A percentile compares a stretch with the other conserved stretches of the same genome.
Conservation (phyloP, 2,888 invertebrate species). For the Lycocerus yunnanus region DNA sequence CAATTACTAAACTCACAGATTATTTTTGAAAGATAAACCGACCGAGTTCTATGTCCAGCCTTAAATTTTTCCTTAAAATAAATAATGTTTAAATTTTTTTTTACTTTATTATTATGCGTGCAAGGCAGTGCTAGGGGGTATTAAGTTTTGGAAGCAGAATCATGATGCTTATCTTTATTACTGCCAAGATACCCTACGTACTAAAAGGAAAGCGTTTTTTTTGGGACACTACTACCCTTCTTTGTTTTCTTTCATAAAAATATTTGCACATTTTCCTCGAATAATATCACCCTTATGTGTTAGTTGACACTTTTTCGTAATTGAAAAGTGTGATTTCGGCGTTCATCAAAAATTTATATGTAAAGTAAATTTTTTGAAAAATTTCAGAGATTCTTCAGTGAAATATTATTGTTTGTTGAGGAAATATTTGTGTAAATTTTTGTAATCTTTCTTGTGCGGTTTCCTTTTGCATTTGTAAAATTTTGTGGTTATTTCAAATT, state of each 20-base stretch:
- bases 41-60: background rate
- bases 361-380: background rate
- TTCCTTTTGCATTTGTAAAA: background rate
- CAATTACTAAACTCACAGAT: background rate
- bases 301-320: background rate
- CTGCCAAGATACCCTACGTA: background rate
- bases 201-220: background rate
- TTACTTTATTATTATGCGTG: background rate
- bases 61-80: background rate
- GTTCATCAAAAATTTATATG: background rate
- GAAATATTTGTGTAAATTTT: background rate
- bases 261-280: background rate
- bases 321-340: background rate
- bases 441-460: background rate
- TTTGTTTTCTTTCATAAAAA: background rate
- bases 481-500: background rate
- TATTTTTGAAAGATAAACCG: background rate
- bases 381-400: background rate
- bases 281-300: background rate
- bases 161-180: background rate
- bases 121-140: background rate
- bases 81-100: background rate
- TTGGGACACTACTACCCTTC: background rate
- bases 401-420: background rate
- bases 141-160: background rate